Evolutionary conservation across 1,140 invertebrate species (phyloP), one percentile per base, ranked within the genome.

Genomic region (Chelonus insularis): DNA sequence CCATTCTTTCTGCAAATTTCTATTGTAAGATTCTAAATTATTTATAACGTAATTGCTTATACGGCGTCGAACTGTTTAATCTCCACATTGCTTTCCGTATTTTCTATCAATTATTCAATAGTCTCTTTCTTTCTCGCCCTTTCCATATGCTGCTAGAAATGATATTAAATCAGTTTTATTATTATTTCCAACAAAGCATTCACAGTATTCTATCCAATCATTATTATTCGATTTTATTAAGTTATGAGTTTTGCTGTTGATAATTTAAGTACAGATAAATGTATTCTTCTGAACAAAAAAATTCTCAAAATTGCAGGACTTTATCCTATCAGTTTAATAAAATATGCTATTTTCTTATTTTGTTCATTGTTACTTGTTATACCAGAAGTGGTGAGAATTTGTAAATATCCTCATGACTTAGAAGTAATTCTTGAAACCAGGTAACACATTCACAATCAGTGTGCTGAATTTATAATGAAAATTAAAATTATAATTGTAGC

Each of bases 221-320:
- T 43, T 16, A 43, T 43, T 6, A 9, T 8, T 43, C 11, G 25
- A 56, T 8, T 37, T 12, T 29, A 51, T 14, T 12, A 52, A 9
- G 18, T n/a, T n/a, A n/a, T n/a, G n/a, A n/a, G n/a, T n/a, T n/a
- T n/a, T n/a, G n/a, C n/a, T n/a, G n/a, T n/a, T n/a, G 20, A 34
- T 25, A 14, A 34, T 21, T n/a, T 68, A 59, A 48, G 69, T 56
- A 63, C 71, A 29, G 58, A 68, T 34, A 36, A 68, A 47, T 74
- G 68, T 29, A 12, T 68, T 16, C 47, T 48, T 43, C 62, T 70
- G 43, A 74, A 73, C 41, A 64, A 32, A 57, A 54, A 61, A 37
- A 66, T 72, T 62, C 55, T 74, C 25, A 65, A 65, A 34, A 37
- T 74, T 36, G 67, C 68, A 21, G 72, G 72, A 7, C 55, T 74